A percentile compares a stretch with the other conserved stretches of the same genome.
Conservation (phyloP, 2,797 vertebrate species). For the Pogoniulus pusillus region DNA sequence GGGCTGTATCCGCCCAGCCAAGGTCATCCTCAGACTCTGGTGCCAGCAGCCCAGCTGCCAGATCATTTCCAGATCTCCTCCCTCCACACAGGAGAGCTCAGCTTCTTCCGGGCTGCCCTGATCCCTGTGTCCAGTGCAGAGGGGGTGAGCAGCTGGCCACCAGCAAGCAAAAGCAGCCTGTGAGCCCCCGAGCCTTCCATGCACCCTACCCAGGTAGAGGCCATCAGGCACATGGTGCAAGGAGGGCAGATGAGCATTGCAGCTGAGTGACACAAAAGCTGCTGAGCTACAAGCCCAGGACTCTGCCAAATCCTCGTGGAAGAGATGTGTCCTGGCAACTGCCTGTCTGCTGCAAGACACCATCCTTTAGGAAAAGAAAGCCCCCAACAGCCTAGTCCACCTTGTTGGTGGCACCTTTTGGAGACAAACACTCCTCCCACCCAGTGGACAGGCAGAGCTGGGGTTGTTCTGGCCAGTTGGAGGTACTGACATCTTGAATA, state of each 20-base stretch:
- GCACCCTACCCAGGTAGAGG: background rate
- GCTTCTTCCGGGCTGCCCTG: background rate
- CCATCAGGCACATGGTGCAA: accelerated
- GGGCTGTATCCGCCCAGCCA: background rate
- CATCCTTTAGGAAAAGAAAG: accelerated
- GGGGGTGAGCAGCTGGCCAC: background rate
- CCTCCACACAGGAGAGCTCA: background rate
- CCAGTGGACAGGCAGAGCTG: background rate
- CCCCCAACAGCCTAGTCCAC: background rate
- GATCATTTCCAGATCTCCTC: background rate
- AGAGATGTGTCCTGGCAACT: background rate
- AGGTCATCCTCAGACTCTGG: background rate
- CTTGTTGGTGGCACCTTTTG: accelerated
- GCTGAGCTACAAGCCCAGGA: background rate
- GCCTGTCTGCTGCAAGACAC: background rate
- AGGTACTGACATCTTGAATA: background rate
- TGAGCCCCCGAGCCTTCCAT: background rate
- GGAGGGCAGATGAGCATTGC: background rate
- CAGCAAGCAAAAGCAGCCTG: background rate
- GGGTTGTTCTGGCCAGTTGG: background rate
- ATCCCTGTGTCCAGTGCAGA: accelerated
- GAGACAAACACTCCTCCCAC: background rate
- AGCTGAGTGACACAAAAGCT: background rate
- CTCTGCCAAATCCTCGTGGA: background rate
- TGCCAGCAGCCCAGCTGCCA: background rate